These are phyloP conservation scores for Gymnobelideus leadbeateri DNA, from an alignment of 2,113 vertebrate genomes.

Conservation along the genomic window DNA sequence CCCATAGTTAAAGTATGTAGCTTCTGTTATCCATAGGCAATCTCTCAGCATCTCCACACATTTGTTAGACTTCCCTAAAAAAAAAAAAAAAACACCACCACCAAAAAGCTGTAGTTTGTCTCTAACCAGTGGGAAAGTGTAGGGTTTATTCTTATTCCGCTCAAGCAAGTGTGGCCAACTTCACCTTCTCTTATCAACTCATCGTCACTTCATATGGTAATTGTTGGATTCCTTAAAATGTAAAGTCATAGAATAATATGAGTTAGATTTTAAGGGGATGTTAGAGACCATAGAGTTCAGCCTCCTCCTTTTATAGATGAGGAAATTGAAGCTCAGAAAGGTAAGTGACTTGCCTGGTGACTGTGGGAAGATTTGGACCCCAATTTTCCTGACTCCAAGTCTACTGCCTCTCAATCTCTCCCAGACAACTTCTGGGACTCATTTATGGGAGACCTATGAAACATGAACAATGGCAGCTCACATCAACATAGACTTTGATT, in stretches of 20 bases:
- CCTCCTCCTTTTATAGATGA: not conserved
- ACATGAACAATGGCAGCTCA: constrained; percentile 63
- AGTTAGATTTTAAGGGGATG: not conserved
- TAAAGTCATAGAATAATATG: not conserved
- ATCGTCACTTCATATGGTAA: not conserved
- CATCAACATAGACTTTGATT: constrained; percentile 69
- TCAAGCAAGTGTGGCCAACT: not conserved
- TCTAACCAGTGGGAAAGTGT: not conserved
- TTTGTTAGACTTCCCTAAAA: not conserved
- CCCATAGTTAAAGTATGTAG: not conserved
- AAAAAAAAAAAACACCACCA: too few relatives aligned
- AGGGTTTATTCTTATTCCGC: not conserved
- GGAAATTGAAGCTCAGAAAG: not conserved
- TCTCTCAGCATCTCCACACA: not conserved
- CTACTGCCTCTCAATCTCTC: not conserved
- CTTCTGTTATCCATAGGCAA: not conserved
- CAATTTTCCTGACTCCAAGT: not conserved
- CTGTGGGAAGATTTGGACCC: not conserved
- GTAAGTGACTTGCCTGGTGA: not conserved
- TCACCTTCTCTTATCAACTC: not conserved
- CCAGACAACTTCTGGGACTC: not conserved
- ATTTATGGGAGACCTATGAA: constrained; percentile 65
- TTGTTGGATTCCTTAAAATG: not conserved
- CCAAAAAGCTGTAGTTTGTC: not conserved
- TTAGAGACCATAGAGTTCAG: not conserved